phyloP scores from a whole-genome alignment of 2,113 vertebrate species.

The Emydocephalus ijimae region DNA sequence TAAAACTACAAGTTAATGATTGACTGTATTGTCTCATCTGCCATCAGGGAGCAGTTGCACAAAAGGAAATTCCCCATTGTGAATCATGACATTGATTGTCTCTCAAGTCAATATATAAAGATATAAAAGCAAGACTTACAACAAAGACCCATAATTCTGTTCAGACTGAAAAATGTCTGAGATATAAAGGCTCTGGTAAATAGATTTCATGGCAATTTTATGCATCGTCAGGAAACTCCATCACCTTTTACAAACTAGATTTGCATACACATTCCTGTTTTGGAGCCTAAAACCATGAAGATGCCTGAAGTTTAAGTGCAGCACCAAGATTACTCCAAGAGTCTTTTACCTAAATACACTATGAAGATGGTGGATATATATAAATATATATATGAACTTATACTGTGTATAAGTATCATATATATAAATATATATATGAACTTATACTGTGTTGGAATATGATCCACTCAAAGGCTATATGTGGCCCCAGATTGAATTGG shows the following conservation, averaged over 20 bases:
- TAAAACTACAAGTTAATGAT: slow-evolving; percentile 24
- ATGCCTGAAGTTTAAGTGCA: neutral
- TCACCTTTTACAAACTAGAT: neutral
- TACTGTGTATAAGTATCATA: neutral
- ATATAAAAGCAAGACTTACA: slow-evolving; percentile 38
- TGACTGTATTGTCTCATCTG: slow-evolving; percentile 45
- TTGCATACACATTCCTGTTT: neutral
- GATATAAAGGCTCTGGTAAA: slow-evolving; percentile 33
- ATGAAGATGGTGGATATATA: neutral
- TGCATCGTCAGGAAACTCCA: slow-evolving; percentile 25
- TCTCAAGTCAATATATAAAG: slow-evolving; percentile 43
- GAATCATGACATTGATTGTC: slow-evolving; percentile 51
- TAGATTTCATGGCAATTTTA: slow-evolving; percentile 44
- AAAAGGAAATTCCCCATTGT: slow-evolving; percentile 38
- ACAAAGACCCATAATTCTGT: slow-evolving; percentile 36
- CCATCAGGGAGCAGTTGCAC: slow-evolving; percentile 45
- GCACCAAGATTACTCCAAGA: neutral
- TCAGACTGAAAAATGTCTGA: slow-evolving; percentile 42
- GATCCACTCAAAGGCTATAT: neutral
- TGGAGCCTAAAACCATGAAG: neutral
- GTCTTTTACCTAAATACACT: neutral
- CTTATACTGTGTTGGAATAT: neutral
- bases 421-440: neutral
- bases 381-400: neutral
- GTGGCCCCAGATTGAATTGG: neutral